Conservation (phyloP, 2,113 vertebrate species). For the Sitta europaea region DNA sequence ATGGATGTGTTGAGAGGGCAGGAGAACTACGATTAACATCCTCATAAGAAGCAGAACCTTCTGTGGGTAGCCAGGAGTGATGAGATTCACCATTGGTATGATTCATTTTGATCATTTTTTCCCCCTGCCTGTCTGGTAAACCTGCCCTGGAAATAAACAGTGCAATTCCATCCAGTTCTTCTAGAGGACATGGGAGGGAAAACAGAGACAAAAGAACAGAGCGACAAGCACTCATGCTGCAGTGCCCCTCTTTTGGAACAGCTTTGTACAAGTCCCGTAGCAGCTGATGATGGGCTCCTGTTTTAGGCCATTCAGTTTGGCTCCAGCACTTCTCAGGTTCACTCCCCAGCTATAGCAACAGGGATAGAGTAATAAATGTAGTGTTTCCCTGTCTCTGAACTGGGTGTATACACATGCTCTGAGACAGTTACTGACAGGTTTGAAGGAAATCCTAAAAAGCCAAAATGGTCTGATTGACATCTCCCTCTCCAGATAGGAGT, state of each 20-base stretch:
- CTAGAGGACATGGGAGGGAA: neutral
- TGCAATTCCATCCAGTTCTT: neutral
- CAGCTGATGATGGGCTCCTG: neutral
- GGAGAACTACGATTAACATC: neutral
- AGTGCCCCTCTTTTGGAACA: neutral
- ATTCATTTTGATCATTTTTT: neutral
- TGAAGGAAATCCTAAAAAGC: neutral
- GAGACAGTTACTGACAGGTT: neutral
- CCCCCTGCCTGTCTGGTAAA: neutral
- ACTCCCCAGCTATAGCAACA: neutral
- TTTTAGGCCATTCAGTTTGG: neutral
- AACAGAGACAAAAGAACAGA: neutral
- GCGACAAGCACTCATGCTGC: rapidly evolving
- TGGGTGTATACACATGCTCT: rapidly evolving
- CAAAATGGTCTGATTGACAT: neutral
- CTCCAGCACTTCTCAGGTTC: neutral
- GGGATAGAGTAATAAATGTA: neutral
- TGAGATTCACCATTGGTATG: neutral
- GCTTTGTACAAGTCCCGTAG: neutral
- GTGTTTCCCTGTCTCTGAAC: neutral
- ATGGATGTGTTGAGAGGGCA: neutral
- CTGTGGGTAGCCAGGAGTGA: neutral
- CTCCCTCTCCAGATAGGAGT: neutral
- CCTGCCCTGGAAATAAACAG: neutral
- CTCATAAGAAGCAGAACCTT: neutral